Evolutionary conservation across 1,140 invertebrate genomes (phyloP).

Genomic region (Drosophila lini): DNA sequence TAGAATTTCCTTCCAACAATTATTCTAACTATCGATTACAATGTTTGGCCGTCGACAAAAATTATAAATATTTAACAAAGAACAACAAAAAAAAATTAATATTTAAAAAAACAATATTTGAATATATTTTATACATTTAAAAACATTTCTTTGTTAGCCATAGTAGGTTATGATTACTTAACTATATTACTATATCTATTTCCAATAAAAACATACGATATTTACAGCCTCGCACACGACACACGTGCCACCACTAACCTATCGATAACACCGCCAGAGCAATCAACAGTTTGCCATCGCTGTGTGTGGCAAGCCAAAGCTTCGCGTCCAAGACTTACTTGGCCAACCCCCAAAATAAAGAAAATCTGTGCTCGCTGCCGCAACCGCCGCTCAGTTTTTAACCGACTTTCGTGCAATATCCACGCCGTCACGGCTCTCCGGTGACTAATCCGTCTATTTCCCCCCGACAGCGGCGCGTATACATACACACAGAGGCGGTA

Average conservation of each 20-base stretch:
- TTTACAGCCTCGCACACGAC: not conserved
- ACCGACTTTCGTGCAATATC: slow-evolving; percentile 45
- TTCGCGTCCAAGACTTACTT: slow-evolving; percentile 21
- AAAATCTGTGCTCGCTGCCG: slow-evolving; percentile 29
- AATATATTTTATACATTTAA: too few species aligned
- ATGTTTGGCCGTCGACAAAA: too few species aligned
- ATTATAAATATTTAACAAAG: too few species aligned
- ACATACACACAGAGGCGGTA: slow-evolving; percentile 31
- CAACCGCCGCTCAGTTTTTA: slow-evolving; percentile 37
- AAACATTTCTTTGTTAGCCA: not conserved
- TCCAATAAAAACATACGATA: not conserved
- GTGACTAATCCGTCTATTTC: slow-evolving; percentile 15
- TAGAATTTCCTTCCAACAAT: too few species aligned
- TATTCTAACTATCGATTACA: too few species aligned
- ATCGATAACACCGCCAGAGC: not conserved
- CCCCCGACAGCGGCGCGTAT: slow-evolving; percentile 27
- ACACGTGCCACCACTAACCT: not conserved
- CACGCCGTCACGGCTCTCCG: slow-evolving; percentile 38
- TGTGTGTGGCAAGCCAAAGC: slow-evolving; percentile 70
- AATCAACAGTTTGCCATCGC: slow-evolving; percentile 18
- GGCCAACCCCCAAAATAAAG: slow-evolving; percentile 36
- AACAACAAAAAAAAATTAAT: too few species aligned
- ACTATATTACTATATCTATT: not conserved
- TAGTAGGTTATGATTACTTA: not conserved
- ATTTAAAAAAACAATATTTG: too few species aligned